phyloP scores from a whole-genome alignment of 2,888 invertebrate species.

The Drosophila neoperkinsi region DNA sequence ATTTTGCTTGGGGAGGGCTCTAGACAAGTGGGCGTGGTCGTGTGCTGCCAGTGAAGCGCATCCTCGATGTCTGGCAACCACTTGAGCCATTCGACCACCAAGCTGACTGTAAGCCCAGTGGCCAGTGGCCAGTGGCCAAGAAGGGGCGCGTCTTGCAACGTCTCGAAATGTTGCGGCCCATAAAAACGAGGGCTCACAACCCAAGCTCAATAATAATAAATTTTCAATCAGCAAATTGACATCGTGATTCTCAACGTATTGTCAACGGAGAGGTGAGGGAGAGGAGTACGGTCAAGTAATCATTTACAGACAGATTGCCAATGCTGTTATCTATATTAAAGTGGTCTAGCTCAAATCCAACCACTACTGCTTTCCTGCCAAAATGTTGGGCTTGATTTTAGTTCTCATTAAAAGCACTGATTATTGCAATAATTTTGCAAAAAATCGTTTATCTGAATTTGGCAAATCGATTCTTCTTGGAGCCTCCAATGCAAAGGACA shows the following conservation, averaged over 20 bases:
- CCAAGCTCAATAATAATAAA: conserved; percentile 76
- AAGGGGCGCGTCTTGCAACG: conserved; percentile 38
- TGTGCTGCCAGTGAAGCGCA: conserved; percentile 42
- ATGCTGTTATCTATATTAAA: conserved; percentile 76
- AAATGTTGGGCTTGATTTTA: neutral
- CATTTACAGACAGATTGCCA: conserved; percentile 62
- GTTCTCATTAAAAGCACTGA: neutral
- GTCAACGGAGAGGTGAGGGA: neutral
- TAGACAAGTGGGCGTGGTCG: conserved; percentile 58
- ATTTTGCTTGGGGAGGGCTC: conserved; percentile 25
- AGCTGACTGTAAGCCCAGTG: conserved; percentile 24
- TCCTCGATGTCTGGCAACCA: conserved; percentile 31
- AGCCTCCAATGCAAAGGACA: neutral
- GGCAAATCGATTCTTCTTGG: no score
- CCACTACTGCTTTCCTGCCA: neutral
- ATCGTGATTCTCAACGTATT: conserved; percentile 76
- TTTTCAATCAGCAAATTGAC: conserved; percentile 85
- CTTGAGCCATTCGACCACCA: conserved; percentile 27
- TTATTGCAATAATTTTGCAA: neutral
- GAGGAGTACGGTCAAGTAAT: conserved; percentile 65
- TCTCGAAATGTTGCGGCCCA: conserved; percentile 60
- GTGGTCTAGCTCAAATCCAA: conserved; percentile 13
- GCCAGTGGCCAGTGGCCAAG: neutral
- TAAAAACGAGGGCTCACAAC: conserved; percentile 51
- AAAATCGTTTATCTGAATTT: no score